These are phyloP conservation scores for Calephelis nemesis DNA, from an alignment of 1,140 invertebrate genomes.

Conservation along the genomic window DNA sequence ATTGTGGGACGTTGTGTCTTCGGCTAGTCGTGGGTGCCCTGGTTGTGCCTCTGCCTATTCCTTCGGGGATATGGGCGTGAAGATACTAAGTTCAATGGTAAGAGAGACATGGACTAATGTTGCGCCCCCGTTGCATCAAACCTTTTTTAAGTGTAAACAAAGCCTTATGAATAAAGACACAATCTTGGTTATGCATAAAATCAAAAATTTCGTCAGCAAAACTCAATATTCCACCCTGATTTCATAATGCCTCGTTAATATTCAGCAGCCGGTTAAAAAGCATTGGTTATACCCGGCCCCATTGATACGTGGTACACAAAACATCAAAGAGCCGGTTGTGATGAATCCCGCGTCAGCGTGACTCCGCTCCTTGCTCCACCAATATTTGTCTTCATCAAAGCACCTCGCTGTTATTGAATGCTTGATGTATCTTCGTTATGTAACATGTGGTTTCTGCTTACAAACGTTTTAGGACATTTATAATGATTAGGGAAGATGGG, in stretches of 20 bases:
- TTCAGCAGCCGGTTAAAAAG: conserved; percentile 6
- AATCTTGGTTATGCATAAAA: too few relatives aligned
- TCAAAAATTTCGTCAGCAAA: not conserved
- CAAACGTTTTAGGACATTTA: conserved; percentile 6
- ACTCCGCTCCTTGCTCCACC: conserved; percentile 13
- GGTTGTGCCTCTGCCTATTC: too few relatives aligned
- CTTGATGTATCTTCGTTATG: conserved; percentile 12
- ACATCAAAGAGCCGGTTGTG: conserved; percentile 5
- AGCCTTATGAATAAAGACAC: too few relatives aligned
- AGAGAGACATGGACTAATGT: too few relatives aligned
- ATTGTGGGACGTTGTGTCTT: too few relatives aligned
- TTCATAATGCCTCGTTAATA: conserved; percentile 16
- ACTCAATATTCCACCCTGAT: not conserved
- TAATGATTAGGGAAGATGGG: conserved; percentile 11
- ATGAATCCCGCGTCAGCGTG: conserved; percentile 16
- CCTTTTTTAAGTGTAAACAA: too few relatives aligned
- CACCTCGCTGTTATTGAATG: conserved; percentile 22
- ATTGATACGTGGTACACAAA: conserved; percentile 1
- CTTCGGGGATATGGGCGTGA: too few relatives aligned
- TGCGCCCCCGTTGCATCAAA: too few relatives aligned
- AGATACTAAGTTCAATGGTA: too few relatives aligned
- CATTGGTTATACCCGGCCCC: conserved; percentile 1
- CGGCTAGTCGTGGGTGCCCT: too few relatives aligned
- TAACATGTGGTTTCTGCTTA: conserved; percentile 10
- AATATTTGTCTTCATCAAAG: conserved; percentile 31